phyloP scores from a whole-genome alignment of 1,140 invertebrate species.

The Aradophagus sp. region DNA sequence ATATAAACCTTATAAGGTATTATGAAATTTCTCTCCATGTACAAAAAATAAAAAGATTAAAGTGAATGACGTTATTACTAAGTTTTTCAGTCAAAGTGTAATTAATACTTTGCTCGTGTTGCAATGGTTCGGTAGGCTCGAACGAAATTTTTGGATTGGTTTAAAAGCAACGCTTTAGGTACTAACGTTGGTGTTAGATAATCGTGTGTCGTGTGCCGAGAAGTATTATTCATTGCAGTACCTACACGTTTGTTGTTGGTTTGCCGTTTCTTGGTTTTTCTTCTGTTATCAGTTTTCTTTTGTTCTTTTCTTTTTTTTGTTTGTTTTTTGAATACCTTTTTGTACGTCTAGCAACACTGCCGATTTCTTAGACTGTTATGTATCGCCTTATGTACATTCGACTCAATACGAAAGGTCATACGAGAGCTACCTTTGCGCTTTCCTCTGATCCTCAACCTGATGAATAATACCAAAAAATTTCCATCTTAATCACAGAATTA shows the following conservation, averaged over 20 bases:
- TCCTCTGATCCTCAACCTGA: constrained; percentile 5
- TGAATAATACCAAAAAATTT: background rate
- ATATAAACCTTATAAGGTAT: too few relatives aligned
- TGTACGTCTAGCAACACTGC: constrained; percentile 67
- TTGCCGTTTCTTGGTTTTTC: constrained; percentile 70
- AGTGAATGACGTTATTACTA: too few relatives aligned
- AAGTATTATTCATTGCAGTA: constrained; percentile 69
- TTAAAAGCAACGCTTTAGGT: constrained; percentile 67
- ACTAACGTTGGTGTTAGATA: constrained; percentile 75
- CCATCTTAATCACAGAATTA: too few relatives aligned
- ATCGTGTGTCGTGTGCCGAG: constrained; percentile 74
- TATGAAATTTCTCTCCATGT: too few relatives aligned
- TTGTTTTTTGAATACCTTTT: constrained; percentile 19
- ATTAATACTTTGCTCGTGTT: constrained; percentile 49
- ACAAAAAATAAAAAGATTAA: too few relatives aligned
- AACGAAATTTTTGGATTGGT: constrained; percentile 25
- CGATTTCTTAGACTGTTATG: constrained; percentile 67
- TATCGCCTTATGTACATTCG: constrained; percentile 64
- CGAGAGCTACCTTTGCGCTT: constrained; percentile 57
- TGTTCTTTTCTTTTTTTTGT: background rate
- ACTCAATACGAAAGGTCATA: constrained; percentile 31
- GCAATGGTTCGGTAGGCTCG: constrained; percentile 33
- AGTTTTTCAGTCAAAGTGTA: constrained; percentile 39
- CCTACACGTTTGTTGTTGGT: constrained; percentile 74
- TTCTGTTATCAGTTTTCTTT: constrained; percentile 46